Percentiles rank a stretch among this genome's conserved stretches.
These are phyloP conservation scores for Tenthredo livida DNA, from an alignment of 2,888 invertebrate species.

Conservation along the genomic window DNA sequence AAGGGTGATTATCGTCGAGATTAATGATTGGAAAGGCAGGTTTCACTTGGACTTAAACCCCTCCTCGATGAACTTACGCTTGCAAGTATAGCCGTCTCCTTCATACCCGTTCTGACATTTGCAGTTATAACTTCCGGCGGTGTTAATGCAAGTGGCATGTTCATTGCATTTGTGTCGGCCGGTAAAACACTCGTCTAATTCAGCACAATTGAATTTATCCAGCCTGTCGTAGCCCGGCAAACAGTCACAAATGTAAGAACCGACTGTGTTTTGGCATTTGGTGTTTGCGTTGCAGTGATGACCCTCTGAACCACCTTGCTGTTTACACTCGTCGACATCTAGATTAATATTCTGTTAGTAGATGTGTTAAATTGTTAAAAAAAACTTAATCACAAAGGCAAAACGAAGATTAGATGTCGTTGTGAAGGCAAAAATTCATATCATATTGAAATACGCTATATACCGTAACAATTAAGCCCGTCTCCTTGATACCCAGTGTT, in stretches of 20 bases:
- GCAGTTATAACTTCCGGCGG: constrained; percentile 90
- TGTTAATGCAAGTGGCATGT: constrained; percentile 90
- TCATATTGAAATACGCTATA: constrained; percentile 61
- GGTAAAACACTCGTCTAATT: constrained; percentile 89
- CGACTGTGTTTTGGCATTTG: constrained; percentile 89
- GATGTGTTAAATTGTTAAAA: not conserved
- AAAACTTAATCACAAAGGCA: not conserved
- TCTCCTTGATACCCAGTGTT: constrained; percentile 94
- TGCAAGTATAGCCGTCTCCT: constrained; percentile 89
- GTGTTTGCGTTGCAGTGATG: constrained; percentile 94
- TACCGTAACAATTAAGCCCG: constrained; percentile 89
- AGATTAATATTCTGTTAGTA: constrained; percentile 8
- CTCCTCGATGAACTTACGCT: constrained; percentile 82
- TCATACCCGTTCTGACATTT: constrained; percentile 86
- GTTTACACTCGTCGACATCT: constrained; percentile 86
- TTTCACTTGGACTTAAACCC: not conserved
- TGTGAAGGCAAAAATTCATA: not conserved
- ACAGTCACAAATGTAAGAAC: constrained; percentile 92
- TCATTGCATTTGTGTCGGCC: constrained; percentile 87
- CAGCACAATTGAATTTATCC: constrained; percentile 90
- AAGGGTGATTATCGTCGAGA: not conserved
- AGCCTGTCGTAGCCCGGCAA: constrained; percentile 87
- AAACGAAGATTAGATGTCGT: not conserved
- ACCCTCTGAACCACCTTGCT: constrained; percentile 87
- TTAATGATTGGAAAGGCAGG: not conserved